Evolutionary conservation across 37 sponge, comb jelly and placozoan species (phyloP).

Genomic region (Dysidea cf. avara): DNA sequence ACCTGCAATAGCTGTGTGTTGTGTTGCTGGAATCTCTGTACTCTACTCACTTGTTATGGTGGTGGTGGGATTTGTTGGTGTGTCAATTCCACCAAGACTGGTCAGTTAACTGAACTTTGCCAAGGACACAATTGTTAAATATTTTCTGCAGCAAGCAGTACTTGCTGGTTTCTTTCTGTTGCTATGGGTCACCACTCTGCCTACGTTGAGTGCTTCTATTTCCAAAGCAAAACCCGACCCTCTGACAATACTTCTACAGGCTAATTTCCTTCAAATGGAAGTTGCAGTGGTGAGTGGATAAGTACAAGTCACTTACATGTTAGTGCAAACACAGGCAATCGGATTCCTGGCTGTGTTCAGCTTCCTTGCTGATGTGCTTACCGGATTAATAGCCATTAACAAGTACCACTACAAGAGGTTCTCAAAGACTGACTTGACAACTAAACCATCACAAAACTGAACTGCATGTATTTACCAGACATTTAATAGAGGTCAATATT

Average conservation of each 20-base stretch:
- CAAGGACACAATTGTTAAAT: neutral
- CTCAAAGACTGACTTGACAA: neutral
- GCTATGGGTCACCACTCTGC: conserved; percentile 35
- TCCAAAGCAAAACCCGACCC: conserved; percentile 10
- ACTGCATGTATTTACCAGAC: no score
- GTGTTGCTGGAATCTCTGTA: conserved; percentile 10
- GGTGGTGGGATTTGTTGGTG: conserved; percentile 35
- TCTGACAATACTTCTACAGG: conserved; percentile 23
- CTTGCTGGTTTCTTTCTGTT: conserved; percentile 16
- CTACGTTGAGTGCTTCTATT: conserved; percentile 57
- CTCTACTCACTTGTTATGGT: conserved; percentile 43
- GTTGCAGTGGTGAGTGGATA: conserved; percentile 42
- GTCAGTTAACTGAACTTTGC: conserved; percentile 8
- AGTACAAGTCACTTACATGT: neutral
- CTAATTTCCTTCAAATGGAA: conserved; percentile 27
- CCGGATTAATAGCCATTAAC: conserved; percentile 31
- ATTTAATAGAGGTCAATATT: no score
- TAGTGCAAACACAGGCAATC: conserved; percentile 44
- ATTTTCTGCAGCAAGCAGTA: conserved; percentile 21
- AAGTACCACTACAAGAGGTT: conserved; percentile 13
- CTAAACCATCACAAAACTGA: no score
- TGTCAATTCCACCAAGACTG: conserved; percentile 27
- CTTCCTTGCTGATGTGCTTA: conserved; percentile 45
- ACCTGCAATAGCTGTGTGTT: no score
- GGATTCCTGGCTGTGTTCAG: no score